Evolutionary conservation across 2,113 vertebrate genomes (phyloP).

Genomic region (Pachypanchax playfairii): DNA sequence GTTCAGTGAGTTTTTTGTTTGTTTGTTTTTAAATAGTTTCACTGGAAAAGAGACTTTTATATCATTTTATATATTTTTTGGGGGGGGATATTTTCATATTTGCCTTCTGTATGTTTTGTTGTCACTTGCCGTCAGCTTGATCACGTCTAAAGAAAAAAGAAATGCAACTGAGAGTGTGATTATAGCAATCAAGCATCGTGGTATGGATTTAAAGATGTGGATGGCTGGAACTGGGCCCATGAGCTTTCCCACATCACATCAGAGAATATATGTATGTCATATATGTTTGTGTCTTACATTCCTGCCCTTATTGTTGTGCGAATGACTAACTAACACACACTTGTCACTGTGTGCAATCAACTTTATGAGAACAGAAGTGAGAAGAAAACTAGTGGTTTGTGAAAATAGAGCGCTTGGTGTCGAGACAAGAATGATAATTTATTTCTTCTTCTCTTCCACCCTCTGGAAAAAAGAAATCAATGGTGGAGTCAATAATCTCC

Average conservation of each 20-base stretch:
- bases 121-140: constrained; percentile 21
- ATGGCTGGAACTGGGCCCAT: not conserved
- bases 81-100: constrained; percentile 13
- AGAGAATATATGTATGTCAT: not conserved
- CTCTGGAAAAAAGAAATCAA: constrained; percentile 67
- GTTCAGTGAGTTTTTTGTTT: too few species aligned
- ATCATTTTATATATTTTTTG: not conserved
- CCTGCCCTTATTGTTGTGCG: not conserved
- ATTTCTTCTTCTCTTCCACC: constrained; percentile 56
- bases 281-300: not conserved
- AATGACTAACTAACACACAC: not conserved
- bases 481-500: constrained; percentile 69
- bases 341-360: constrained; percentile 7
- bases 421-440: constrained; percentile 56
- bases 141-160: constrained; percentile 2
- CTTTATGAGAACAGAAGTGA: not conserved
- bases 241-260: not conserved
- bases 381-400: constrained; percentile 19
- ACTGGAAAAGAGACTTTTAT: not conserved
- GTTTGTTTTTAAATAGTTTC: too few species aligned
- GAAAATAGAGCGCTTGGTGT: constrained; percentile 42
- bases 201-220: not conserved
- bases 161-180: constrained; percentile 9
- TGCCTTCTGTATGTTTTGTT: constrained; percentile 7
- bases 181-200: not conserved